Base-by-base conservation (phyloP, 2,888 invertebrate genomes). In the Sphaerophoria rueppellii region DNA sequence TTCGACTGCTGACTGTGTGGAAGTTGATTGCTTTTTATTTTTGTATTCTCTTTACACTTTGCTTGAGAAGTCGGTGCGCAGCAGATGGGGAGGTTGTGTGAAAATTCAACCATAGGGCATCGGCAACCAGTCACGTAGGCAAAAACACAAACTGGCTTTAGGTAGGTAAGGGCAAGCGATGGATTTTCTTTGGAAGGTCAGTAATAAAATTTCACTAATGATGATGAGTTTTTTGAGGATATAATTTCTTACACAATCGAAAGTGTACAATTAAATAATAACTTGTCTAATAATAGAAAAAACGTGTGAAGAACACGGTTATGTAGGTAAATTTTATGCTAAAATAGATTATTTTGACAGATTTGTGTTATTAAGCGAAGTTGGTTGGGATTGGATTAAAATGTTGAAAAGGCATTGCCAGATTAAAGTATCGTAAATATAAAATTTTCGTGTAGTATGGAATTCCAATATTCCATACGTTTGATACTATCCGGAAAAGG, bases 81-180 rank as follows among this genome's bases (percentile, higher is more conserved):
- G 83, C 83, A 80, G 83, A 72, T 69, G 55, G 72, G 60, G 48
- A 74, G 35, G 71, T 71, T 48, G 65, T 74, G 60, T 63, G 69
- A 48, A 80, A 76, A 71, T 72, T 80, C 83, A 79, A 72, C 83
- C 83, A 83, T 83, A 79, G 67, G 71, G 75, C 80, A 76, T 57
- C 50, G 46, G 58, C 83, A 71, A 12, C 35, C 6, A 80, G 80
- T 83, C 83, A 83, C 83, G 83, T 83, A 83, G 83, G 75, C 83
- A 65, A n/a, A 65, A 16, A 24, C 24, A 24, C 24, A 24, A 61
- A 14, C 52, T 74, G 37, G 50, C 61, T 69, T 54, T 24, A 24
- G 14, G n/a, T 5, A 55, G 35, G 16, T 55, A 40, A 4, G 6
- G 40, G n/a, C 5, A 6, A 0, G 2, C 24, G 16, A 46, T 11